phyloP scores from a whole-genome alignment of 30 jellyfish, hydroid and myxozoan genomes.

The Aurelia aurita region DNA sequence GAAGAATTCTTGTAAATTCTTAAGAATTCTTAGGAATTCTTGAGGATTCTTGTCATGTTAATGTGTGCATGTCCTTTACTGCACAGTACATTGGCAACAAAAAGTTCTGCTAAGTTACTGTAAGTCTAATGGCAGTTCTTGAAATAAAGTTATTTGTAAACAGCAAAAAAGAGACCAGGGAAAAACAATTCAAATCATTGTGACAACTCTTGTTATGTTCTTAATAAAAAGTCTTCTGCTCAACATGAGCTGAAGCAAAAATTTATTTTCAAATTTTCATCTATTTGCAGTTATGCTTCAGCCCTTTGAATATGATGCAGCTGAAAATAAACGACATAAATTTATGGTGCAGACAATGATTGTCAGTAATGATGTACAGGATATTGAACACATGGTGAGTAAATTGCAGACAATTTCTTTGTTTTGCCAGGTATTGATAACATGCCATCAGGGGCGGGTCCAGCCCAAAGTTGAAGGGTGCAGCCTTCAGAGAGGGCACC shows the following conservation, averaged over 20 bases:
- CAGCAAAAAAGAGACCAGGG: too few relatives aligned
- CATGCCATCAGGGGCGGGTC: neutral
- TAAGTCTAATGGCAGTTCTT: too few relatives aligned
- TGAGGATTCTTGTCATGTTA: too few relatives aligned
- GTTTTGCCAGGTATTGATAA: too few relatives aligned
- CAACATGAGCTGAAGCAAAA: neutral
- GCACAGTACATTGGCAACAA: too few relatives aligned
- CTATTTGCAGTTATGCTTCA: constrained; percentile 88
- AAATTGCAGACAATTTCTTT: neutral
- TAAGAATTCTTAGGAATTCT: too few relatives aligned
- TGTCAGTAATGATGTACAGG: constrained; percentile 63
- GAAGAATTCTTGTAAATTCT: too few relatives aligned
- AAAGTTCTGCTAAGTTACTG: too few relatives aligned
- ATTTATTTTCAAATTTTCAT: neutral
- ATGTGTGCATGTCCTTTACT: too few relatives aligned
- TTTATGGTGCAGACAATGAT: constrained; percentile 90
- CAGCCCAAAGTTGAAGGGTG: neutral
- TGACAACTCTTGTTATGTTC: neutral
- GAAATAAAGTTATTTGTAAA: too few relatives aligned
- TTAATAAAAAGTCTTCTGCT: neutral
- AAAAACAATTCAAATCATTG: too few relatives aligned
- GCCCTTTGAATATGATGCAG: constrained; percentile 86
- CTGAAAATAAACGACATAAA: constrained; percentile 90
- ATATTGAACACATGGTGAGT: constrained; percentile 85
- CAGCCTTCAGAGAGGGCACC: too few relatives aligned